Conservation (phyloP, 2,797 vertebrate species). For the Rhinoraja longicauda region DNA sequence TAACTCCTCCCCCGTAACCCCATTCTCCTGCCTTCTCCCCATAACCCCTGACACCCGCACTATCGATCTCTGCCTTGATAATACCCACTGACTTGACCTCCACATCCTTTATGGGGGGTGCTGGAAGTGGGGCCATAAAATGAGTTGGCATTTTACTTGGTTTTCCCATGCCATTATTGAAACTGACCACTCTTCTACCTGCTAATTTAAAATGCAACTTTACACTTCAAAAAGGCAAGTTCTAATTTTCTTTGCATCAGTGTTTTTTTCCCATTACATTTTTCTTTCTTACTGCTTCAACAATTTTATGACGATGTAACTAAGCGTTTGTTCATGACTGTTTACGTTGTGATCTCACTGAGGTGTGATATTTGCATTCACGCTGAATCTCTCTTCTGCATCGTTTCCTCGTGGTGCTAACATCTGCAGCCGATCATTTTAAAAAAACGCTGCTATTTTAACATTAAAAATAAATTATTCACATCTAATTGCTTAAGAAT, state of each 20-base stretch:
- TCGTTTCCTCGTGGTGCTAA: not conserved
- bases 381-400: not conserved
- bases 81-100: too few species aligned
- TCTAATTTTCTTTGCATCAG: constrained; percentile 12
- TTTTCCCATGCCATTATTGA: not conserved
- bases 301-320: not conserved
- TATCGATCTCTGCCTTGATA: too few species aligned
- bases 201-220: not conserved
- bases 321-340: constrained; percentile 1
- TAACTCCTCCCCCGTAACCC: too few species aligned
- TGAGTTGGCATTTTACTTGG: not conserved
- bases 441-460: not conserved
- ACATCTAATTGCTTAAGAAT: not conserved
- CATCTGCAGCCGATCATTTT: not conserved
- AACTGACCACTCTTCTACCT: not conserved
- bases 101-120: too few species aligned
- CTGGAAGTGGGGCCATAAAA: not conserved
- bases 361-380: not conserved
- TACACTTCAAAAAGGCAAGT: not conserved
- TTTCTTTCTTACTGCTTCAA: not conserved
- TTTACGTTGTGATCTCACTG: not conserved
- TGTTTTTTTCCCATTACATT: constrained; percentile 2
- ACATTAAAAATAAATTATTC: not conserved
- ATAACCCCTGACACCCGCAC: too few species aligned
- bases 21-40: too few species aligned